phyloP scores from a whole-genome alignment of 1,140 invertebrate genomes.

The Hylyphantes graminicola region DNA sequence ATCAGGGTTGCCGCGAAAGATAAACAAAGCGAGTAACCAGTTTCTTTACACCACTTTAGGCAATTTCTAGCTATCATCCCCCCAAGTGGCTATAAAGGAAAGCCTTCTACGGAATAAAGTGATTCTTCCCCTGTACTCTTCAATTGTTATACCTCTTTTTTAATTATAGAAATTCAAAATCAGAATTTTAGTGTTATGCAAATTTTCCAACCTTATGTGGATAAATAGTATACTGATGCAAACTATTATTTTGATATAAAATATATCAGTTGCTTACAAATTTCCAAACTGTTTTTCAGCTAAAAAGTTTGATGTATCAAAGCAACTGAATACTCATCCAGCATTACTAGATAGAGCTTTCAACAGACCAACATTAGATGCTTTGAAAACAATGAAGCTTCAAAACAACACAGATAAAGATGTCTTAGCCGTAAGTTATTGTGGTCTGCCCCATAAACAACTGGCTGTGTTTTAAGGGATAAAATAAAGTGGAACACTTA shows the following conservation, averaged over 20 bases:
- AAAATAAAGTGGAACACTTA: neutral
- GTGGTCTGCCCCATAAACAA: neutral
- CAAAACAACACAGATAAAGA: conserved; percentile 52
- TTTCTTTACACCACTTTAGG: no score
- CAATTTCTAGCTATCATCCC: no score
- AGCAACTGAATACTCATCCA: conserved; percentile 81
- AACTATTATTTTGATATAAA: no score
- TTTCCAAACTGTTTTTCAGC: conserved; percentile 61
- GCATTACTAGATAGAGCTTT: conserved; percentile 75
- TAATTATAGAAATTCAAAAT: neutral
- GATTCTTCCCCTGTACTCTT: neutral
- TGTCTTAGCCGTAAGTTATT: conserved; percentile 42
- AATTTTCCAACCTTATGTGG: no score
- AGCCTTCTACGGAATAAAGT: no score
- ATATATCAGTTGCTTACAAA: no score
- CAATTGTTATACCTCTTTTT: neutral
- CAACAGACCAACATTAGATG: conserved; percentile 76
- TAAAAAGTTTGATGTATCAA: conserved; percentile 78
- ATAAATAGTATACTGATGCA: no score
- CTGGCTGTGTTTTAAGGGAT: neutral
- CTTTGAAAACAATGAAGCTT: conserved; percentile 70
- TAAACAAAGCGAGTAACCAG: no score
- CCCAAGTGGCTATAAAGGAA: no score
- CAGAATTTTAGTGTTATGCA: no score
- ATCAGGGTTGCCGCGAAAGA: no score